These are phyloP conservation scores for Acanthosepion lycidas DNA, from an alignment of 2,888 invertebrate species.

Conservation along the genomic window DNA sequence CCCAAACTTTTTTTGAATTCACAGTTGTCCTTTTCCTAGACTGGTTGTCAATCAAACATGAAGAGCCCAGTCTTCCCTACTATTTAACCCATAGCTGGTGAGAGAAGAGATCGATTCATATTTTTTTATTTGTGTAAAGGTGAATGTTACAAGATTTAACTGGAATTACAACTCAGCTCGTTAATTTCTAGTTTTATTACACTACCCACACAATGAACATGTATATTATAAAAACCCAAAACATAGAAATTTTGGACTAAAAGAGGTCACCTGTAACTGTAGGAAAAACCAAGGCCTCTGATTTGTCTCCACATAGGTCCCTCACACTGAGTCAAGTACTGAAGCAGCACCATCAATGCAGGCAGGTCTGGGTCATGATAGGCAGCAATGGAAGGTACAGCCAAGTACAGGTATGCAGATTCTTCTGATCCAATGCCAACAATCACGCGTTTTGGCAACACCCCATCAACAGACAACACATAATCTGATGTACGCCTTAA, in stretches of 20 bases:
- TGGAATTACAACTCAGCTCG: too few relatives aligned
- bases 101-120: too few relatives aligned
- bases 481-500: conserved; percentile 60
- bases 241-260: neutral
- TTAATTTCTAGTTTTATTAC: too few relatives aligned
- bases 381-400: conserved; percentile 81
- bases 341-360: conserved; percentile 84
- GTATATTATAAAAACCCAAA: too few relatives aligned
- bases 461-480: conserved; percentile 54
- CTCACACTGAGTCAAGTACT: conserved; percentile 91
- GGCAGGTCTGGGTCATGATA: conserved; percentile 82
- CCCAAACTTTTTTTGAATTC: too few relatives aligned
- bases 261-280: conserved; percentile 79
- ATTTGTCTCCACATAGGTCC: conserved; percentile 92
- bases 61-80: too few relatives aligned
- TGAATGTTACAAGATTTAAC: too few relatives aligned
- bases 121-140: too few relatives aligned
- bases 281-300: conserved; percentile 89
- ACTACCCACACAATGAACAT: too few relatives aligned
- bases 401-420: conserved; percentile 83
- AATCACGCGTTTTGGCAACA: conserved; percentile 77
- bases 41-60: too few relatives aligned
- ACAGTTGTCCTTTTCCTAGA: too few relatives aligned
- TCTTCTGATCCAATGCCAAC: conserved; percentile 88
- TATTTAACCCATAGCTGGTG: too few relatives aligned